Base-by-base conservation (phyloP, 2,797 vertebrate genomes). In the Neosilurus mollespiculum region DNA sequence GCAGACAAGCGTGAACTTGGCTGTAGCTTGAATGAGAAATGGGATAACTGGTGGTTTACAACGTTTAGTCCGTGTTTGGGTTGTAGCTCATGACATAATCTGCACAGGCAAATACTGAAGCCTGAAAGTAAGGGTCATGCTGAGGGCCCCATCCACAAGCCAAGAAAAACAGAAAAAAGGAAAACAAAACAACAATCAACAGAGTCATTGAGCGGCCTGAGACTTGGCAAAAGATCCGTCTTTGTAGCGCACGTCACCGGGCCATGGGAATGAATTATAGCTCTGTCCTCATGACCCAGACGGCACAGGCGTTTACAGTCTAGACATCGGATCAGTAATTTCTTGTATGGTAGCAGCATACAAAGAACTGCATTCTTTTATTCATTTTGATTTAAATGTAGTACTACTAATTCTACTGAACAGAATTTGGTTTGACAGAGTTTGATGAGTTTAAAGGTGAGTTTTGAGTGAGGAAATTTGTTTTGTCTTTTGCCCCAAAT, bases 151-250 rank as follows among this genome's bases (percentile, higher is more conserved):
- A 11, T 53, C 51, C 54, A 20, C 8, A n/a, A 54, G 69, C 83
- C 83, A 85, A 81, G 43, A 56, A 72, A 78, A 85, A 78, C 84
- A 81, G 37, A 51, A 49, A 61, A 59, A 64, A 62, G 26, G 59
- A 75, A 80, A 80, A 84, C 64, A 80, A 83, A 86, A 86, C 78
- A 86, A 86, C 85, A 86, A 76, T 80, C 70, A 81, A 64, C 77
- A 80, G 67, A 53, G 70, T 54, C 58, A 78, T 26, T 51, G 66
- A 64, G 58, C 37, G n/a, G 78, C 53, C 51, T 49, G 65, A 64
- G 85, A 77, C 65, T 69, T 77, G 75, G 66, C 59, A 66, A 79
- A 66, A 69, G 79, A 70, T 81, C 78, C 54, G 59, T 86, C 72
- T 72, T 76, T 66, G 66, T 62, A 59, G 53, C 12, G 69, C 64